Conservation (phyloP, 2,113 vertebrate species). For the Nibea coibor region DNA sequence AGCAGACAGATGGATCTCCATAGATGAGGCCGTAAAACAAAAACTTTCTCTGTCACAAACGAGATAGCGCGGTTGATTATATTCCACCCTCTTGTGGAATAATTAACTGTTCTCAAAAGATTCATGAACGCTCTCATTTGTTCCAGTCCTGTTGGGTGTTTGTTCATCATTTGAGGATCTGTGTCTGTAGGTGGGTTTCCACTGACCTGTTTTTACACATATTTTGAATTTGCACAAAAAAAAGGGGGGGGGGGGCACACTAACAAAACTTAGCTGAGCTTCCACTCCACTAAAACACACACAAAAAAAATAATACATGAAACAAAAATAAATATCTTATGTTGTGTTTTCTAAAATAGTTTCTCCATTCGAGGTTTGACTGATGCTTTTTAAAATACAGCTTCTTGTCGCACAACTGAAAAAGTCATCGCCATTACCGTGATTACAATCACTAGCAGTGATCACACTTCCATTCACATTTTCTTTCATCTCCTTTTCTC, state of each 20-base stretch:
- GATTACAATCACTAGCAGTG: not conserved
- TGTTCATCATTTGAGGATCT: slow-evolving; percentile 50
- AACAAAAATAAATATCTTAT: not conserved
- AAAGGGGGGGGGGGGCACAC: no score
- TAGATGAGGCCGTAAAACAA: slow-evolving; percentile 37
- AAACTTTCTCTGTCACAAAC: slow-evolving; percentile 43
- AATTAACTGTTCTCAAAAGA: slow-evolving; percentile 49
- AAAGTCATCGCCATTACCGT: not conserved
- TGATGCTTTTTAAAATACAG: not conserved
- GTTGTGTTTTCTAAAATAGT: not conserved
- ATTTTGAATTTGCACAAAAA: not conserved
- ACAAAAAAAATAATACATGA: not conserved
- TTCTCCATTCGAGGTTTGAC: not conserved
- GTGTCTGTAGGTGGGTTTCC: slow-evolving; percentile 9
- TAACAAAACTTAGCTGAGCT: no score
- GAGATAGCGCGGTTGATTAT: slow-evolving; percentile 50
- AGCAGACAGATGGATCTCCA: slow-evolving; percentile 65
- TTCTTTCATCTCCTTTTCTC: not conserved
- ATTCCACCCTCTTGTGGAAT: slow-evolving; percentile 64
- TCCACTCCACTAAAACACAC: not conserved
- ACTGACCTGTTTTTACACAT: not conserved
- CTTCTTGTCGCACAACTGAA: not conserved
- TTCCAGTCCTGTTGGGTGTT: slow-evolving; percentile 28
- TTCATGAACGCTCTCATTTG: slow-evolving; percentile 59
- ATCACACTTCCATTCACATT: not conserved